A percentile compares a stretch with the other conserved stretches of the same genome.
Conservation (phyloP, 2,888 invertebrate genomes). For the Thecophora atra region DNA sequence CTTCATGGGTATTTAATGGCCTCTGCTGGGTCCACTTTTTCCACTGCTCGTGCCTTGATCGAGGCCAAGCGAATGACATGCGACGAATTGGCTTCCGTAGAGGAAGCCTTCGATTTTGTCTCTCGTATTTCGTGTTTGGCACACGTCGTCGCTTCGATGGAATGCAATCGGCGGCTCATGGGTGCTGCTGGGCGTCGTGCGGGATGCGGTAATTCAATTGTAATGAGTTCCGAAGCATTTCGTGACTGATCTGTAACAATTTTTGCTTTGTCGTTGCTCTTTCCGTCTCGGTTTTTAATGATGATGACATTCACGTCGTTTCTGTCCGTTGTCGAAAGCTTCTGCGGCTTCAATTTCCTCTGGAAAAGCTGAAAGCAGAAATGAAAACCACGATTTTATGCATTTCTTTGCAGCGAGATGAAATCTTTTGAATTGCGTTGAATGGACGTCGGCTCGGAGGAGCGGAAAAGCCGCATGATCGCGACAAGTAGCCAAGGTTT, state of each 20-base stretch:
- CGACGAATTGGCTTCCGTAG: constrained; percentile 35
- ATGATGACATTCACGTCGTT: constrained; percentile 31
- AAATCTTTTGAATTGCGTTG: neutral
- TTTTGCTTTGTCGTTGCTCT: constrained; percentile 36
- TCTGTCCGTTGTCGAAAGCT: neutral
- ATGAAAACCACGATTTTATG: neutral
- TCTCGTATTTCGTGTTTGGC: constrained; percentile 11
- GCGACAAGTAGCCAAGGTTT: constrained; percentile 1
- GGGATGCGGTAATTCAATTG: constrained; percentile 32
- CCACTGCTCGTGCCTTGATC: neutral
- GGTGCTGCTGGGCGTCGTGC: neutral
- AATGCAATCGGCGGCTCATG: constrained; percentile 11
- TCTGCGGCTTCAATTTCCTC: neutral
- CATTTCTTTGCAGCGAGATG: neutral
- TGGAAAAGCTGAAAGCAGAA: neutral
- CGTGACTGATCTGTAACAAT: constrained; percentile 51
- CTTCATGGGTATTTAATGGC: constrained; percentile 11
- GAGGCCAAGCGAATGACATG: constrained; percentile 29
- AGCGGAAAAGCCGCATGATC: neutral
- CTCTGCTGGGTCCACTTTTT: constrained; percentile 7
- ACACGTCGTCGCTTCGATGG: neutral
- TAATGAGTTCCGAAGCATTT: constrained; percentile 40
- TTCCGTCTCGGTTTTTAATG: constrained; percentile 21
- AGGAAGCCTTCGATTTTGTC: constrained; percentile 4
- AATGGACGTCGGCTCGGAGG: neutral